Percentiles rank a stretch among this genome's conserved stretches.
Conservation (phyloP, 2,113 vertebrate genomes). For the Uria lomvia region DNA sequence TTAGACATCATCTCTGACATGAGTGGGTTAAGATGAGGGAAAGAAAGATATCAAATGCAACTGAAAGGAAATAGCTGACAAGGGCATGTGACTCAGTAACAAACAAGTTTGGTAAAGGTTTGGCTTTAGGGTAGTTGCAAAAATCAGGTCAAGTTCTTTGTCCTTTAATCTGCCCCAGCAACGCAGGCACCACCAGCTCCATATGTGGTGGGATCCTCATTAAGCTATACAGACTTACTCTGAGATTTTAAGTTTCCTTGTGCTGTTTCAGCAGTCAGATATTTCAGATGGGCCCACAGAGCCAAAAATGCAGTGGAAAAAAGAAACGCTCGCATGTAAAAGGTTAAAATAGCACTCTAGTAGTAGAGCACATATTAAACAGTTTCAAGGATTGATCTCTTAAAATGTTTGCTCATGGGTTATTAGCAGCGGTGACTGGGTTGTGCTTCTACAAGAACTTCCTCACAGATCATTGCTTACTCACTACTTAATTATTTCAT, state of each 20-base stretch:
- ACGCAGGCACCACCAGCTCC: background rate
- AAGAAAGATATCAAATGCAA: background rate
- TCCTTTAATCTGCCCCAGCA: background rate
- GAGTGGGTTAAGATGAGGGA: background rate
- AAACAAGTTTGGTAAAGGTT: background rate
- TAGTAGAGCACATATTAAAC: background rate
- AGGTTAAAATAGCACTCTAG: background rate
- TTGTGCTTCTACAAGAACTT: background rate
- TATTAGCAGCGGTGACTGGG: background rate
- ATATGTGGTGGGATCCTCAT: background rate
- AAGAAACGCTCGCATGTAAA: background rate
- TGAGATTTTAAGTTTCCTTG: background rate
- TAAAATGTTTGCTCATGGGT: background rate
- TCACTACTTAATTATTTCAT: background rate
- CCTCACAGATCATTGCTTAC: background rate
- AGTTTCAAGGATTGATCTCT: background rate
- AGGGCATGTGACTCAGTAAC: background rate
- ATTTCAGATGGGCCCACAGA: background rate
- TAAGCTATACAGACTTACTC: background rate
- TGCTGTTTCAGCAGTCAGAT: background rate
- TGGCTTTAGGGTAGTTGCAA: background rate
- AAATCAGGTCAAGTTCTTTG: background rate
- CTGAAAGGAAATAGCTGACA: background rate
- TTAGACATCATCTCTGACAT: background rate
- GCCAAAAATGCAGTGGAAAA: background rate